phyloP scores from a whole-genome alignment of 2,113 vertebrate species.

The Pavo muticus region DNA sequence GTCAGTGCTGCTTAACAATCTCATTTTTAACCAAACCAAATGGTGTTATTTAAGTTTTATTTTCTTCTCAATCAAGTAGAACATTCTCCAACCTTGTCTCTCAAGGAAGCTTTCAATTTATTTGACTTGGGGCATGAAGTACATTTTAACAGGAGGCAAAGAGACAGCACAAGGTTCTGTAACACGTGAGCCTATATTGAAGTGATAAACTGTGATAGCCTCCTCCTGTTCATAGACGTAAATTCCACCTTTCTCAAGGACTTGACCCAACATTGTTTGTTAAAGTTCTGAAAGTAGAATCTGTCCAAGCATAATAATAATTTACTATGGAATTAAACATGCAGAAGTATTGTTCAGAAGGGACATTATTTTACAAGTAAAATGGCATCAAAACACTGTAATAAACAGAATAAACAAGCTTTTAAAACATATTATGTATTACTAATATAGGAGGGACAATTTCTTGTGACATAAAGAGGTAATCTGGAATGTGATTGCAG shows the following conservation, averaged over 20 bases:
- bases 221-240: not conserved
- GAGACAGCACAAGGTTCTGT: not conserved
- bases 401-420: not conserved
- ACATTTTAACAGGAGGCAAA: not conserved
- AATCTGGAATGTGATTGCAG: not conserved
- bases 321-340: not conserved
- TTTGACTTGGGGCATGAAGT: not conserved
- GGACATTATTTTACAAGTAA: not conserved
- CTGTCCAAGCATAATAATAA: not conserved
- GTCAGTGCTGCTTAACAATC: not conserved
- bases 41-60: not conserved
- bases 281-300: not conserved
- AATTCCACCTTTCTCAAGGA: not conserved
- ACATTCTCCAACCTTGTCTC: not conserved
- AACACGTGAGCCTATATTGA: not conserved
- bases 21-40: conserved; percentile 1
- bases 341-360: not conserved
- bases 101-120: not conserved
- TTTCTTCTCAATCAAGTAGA: not conserved
- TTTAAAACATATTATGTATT: not conserved
- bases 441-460: not conserved
- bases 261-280: not conserved
- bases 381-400: not conserved
- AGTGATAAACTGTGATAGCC: not conserved
- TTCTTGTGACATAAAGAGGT: not conserved